Conservation (phyloP, 2,797 vertebrate genomes). For the Valencia hispanica region DNA sequence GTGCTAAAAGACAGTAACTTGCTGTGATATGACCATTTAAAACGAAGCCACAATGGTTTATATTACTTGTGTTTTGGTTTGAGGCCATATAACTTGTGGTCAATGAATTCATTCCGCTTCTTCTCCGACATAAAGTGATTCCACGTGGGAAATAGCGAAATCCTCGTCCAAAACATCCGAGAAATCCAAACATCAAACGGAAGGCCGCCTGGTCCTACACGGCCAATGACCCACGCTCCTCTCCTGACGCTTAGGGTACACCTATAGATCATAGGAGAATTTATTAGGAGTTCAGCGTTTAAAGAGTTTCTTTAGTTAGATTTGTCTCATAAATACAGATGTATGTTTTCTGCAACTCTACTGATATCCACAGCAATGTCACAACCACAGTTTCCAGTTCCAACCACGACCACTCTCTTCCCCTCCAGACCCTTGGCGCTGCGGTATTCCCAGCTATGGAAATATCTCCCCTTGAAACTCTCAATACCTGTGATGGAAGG, state of each 20-base stretch:
- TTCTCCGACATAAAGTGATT: conserved; percentile 50
- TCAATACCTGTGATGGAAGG: conserved; percentile 71
- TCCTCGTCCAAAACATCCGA: conserved; percentile 27
- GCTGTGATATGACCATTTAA: background rate
- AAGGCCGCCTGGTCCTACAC: conserved; percentile 62
- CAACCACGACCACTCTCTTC: conserved; percentile 78
- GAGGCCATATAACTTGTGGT: conserved; percentile 77
- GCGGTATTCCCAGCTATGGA: conserved; percentile 80
- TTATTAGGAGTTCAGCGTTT: background rate
- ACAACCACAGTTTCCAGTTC: conserved; percentile 79
- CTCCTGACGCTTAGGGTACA: conserved; percentile 76
- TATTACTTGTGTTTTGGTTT: conserved; percentile 85
- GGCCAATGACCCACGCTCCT: conserved; percentile 73
- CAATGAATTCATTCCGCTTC: conserved; percentile 59
- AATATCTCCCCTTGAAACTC: conserved; percentile 72
- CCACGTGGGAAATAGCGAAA: conserved; percentile 43
- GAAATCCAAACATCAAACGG: conserved; percentile 56
- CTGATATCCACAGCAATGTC: conserved; percentile 79
- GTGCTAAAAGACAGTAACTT: background rate
- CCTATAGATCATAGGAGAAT: conserved; percentile 48
- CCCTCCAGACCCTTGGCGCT: conserved; percentile 68
- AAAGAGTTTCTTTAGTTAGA: background rate
- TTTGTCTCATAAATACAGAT: background rate
- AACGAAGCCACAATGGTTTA: background rate
- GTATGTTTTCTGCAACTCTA: conserved; percentile 56